Conservation (phyloP, 1,140 invertebrate species). For the Ceratoteleas bidentatus region DNA sequence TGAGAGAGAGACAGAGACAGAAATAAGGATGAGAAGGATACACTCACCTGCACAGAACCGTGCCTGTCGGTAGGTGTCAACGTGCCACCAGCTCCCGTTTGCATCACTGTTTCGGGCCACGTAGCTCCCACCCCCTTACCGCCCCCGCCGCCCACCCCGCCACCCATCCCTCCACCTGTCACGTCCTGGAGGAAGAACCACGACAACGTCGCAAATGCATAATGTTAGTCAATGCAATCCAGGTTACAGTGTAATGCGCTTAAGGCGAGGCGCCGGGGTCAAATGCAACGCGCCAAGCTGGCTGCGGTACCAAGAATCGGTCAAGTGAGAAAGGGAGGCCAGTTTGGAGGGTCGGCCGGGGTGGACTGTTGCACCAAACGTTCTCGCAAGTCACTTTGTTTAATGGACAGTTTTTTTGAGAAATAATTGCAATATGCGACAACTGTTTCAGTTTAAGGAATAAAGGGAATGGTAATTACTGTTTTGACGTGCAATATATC, state of each 20-base stretch:
- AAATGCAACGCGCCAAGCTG: constrained; percentile 22
- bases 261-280: constrained; percentile 16
- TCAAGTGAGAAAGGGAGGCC: no score
- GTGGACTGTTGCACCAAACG: no score
- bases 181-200: constrained; percentile 81
- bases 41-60: constrained; percentile 94
- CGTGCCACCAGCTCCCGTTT: constrained; percentile 86
- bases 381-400: no score
- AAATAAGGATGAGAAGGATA: constrained; percentile 60
- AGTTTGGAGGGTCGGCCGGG: no score
- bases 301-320: no score
- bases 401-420: no score
- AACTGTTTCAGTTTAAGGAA: no score
- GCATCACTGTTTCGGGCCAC: constrained; percentile 83
- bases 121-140: constrained; percentile 84
- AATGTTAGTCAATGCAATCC: constrained; percentile 68
- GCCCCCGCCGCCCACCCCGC: constrained; percentile 80
- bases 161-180: constrained; percentile 80
- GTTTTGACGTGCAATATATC: no score
- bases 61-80: constrained; percentile 96
- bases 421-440: no score
- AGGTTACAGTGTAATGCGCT: constrained; percentile 45
- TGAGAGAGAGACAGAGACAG: constrained; percentile 23
- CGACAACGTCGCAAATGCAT: constrained; percentile 74
- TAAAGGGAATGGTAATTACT: no score